A percentile compares a stretch with the other conserved stretches of the same genome.
These are phyloP conservation scores for Ctenodactylus gundi DNA, from an alignment of 2,113 vertebrate genomes.

Conservation along the genomic window DNA sequence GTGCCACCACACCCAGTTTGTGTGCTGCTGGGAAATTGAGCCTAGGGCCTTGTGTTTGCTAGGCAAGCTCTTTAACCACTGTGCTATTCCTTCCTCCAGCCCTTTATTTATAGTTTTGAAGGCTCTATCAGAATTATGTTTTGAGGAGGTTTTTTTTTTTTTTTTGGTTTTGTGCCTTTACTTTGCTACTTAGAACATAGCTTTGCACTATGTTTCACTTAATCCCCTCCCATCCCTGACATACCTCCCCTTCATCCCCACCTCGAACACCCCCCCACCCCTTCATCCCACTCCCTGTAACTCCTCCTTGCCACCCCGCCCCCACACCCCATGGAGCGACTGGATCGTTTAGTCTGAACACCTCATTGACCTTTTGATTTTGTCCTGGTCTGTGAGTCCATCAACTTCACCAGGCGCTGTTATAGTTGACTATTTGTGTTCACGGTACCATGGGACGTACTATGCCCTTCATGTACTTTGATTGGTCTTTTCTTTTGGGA, in stretches of 20 bases:
- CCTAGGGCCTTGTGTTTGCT: too few species aligned
- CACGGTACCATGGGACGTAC: neutral
- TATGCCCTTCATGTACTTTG: neutral
- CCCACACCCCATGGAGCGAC: too few species aligned
- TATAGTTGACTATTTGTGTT: neutral
- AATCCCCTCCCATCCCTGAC: too few species aligned
- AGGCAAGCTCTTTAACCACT: too few species aligned
- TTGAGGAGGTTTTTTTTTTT: neutral
- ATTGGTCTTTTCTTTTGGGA: neutral
- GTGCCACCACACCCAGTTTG: too few species aligned
- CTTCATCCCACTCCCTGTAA: fast-evolving
- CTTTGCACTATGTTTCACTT: neutral
- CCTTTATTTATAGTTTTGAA: too few species aligned
- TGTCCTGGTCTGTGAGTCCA: neutral
- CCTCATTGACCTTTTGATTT: neutral
- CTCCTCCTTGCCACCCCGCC: too few species aligned
- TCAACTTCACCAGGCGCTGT: neutral
- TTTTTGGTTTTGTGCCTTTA: neutral
- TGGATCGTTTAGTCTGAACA: neutral
- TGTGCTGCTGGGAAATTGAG: too few species aligned
- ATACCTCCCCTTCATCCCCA: too few species aligned
- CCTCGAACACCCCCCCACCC: neutral
- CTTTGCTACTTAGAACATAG: neutral
- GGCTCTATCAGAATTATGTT: too few species aligned
- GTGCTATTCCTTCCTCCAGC: too few species aligned